Conservation (phyloP, 1,140 invertebrate genomes). For the Drosophila takahashii region DNA sequence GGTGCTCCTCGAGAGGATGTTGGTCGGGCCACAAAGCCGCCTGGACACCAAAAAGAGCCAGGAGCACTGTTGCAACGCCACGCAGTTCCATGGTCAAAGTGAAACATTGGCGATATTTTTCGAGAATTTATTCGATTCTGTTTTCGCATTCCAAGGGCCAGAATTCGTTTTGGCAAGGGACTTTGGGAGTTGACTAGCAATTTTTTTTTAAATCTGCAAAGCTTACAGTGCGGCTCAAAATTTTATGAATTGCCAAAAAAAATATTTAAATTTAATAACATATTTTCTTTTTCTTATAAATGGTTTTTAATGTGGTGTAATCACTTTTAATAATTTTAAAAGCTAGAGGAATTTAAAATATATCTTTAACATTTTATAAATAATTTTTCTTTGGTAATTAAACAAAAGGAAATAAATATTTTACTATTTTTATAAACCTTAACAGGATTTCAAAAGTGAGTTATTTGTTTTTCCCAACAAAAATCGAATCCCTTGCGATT, state of each 20-base stretch:
- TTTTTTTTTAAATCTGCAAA: not conserved
- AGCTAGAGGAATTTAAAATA: too few relatives aligned
- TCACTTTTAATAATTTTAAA: not conserved
- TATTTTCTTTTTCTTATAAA: too few relatives aligned
- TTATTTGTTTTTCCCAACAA: slow-evolving; percentile 10
- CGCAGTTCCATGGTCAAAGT: slow-evolving; percentile 15
- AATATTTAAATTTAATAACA: too few relatives aligned
- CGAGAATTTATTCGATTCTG: slow-evolving; percentile 13
- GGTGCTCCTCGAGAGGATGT: slow-evolving; percentile 1
- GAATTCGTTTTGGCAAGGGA: not conserved
- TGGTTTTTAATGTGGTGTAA: too few relatives aligned
- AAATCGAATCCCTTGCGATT: slow-evolving; percentile 7
- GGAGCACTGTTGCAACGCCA: not conserved
- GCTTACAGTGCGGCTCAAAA: not conserved
- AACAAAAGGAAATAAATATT: too few relatives aligned
- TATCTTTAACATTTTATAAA: too few relatives aligned
- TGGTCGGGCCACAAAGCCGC: slow-evolving; percentile 1
- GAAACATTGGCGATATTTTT: not conserved
- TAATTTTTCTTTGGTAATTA: too few relatives aligned
- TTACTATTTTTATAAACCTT: too few relatives aligned
- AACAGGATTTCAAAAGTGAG: not conserved
- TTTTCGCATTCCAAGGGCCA: slow-evolving; percentile 1
- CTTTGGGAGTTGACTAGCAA: not conserved
- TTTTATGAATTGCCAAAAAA: not conserved
- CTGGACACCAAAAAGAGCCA: not conserved